phyloP scores from a whole-genome alignment of 2,888 invertebrate genomes.

The Drosophila putrida region DNA sequence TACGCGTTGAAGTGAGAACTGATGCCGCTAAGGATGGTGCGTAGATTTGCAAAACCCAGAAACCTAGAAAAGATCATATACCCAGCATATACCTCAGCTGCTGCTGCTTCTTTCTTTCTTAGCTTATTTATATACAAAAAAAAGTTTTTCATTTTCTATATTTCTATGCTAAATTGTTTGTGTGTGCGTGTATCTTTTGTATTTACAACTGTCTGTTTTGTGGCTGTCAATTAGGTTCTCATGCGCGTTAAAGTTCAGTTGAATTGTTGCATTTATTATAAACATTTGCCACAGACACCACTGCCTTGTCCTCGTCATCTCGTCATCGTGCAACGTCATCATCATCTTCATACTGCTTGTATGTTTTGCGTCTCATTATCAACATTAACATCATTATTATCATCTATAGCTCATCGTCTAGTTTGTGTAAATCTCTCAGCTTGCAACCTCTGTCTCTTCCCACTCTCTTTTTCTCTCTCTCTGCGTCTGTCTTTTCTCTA shows the following conservation, averaged over 20 bases:
- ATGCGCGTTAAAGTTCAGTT: slow-evolving; percentile 79
- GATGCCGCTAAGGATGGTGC: slow-evolving; percentile 83
- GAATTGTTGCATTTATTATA: slow-evolving; percentile 64
- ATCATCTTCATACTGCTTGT: slow-evolving; percentile 21
- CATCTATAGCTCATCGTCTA: slow-evolving; percentile 44
- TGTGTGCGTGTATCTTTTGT: slow-evolving; percentile 41
- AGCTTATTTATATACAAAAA: slow-evolving; percentile 24
- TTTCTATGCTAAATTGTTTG: slow-evolving; percentile 52
- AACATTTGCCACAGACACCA: slow-evolving; percentile 62
- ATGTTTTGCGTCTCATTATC: slow-evolving; percentile 39
- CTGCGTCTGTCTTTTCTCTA: slow-evolving; percentile 55
- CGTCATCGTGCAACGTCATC: slow-evolving; percentile 1
- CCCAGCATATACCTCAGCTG: background rate
- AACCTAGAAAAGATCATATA: background rate
- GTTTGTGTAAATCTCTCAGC: slow-evolving; percentile 47
- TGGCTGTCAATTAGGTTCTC: slow-evolving; percentile 76
- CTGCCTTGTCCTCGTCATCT: slow-evolving; percentile 26
- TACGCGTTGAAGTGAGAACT: slow-evolving; percentile 91
- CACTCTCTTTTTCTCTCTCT: slow-evolving; percentile 36
- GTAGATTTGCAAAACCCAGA: slow-evolving; percentile 30
- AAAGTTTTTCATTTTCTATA: slow-evolving; percentile 49
- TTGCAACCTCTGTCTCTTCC: slow-evolving; percentile 29
- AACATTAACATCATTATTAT: slow-evolving; percentile 37
- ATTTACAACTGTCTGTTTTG: slow-evolving; percentile 24
- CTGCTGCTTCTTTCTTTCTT: slow-evolving; percentile 19